Evolutionary conservation across 2,797 vertebrate species (phyloP).

Genomic region (Masticophis lateralis): DNA sequence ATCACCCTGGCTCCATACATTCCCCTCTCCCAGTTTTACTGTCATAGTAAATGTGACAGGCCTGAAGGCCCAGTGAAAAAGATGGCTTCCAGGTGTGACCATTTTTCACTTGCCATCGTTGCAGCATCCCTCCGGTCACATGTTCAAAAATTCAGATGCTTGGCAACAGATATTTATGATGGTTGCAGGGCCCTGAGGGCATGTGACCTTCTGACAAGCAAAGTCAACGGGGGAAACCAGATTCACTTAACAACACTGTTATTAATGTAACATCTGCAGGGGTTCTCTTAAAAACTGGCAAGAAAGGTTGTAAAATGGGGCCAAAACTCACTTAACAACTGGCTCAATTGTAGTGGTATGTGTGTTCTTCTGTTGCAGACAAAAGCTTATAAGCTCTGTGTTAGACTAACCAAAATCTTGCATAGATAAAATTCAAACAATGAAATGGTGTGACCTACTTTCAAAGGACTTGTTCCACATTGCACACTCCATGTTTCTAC

Average conservation of each 20-base stretch:
- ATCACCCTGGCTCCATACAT: no score
- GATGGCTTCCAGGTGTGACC: not conserved
- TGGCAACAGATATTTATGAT: not conserved
- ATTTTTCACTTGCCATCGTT: not conserved
- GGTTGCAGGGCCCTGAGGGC: no score
- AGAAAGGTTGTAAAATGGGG: not conserved
- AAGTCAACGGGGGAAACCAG: not conserved
- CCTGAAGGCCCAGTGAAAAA: no score
- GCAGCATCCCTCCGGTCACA: not conserved
- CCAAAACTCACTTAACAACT: not conserved
- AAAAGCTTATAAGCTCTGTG: not conserved
- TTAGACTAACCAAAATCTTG: slow-evolving; percentile 7
- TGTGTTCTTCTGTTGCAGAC: not conserved
- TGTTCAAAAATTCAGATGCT: not conserved
- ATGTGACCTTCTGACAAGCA: not conserved
- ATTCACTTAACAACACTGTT: not conserved
- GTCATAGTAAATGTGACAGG: no score
- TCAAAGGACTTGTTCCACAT: not conserved
- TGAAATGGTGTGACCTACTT: not conserved
- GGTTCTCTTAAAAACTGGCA: not conserved
- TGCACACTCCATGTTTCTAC: not conserved
- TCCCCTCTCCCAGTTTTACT: no score
- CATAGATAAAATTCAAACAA: not conserved
- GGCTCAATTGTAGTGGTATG: not conserved
- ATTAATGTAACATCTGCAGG: not conserved